A percentile compares a stretch with the other conserved stretches of the same genome.
phyloP scores from a whole-genome alignment of 2,797 vertebrate species.

The Valencia hispanica region DNA sequence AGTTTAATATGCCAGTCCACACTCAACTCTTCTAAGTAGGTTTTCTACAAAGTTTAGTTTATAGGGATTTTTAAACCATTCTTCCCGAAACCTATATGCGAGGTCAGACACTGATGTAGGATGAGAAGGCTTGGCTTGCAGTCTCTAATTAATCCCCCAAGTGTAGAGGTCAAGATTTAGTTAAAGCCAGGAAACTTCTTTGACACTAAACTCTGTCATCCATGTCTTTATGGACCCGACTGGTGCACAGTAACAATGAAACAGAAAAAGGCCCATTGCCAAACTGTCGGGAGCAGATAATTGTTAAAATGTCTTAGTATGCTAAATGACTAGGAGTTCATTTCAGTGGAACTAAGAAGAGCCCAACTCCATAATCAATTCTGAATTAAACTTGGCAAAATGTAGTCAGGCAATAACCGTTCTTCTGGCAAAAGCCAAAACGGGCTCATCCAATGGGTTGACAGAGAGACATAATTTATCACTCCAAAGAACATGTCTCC shows the following conservation, averaged over 20 bases:
- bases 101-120: background rate
- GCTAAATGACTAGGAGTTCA: background rate
- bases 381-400: no score
- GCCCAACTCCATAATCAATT: no score
- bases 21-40: background rate
- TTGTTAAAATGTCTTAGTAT: background rate
- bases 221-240: background rate
- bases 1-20: background rate
- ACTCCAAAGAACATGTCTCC: no score
- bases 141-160: background rate
- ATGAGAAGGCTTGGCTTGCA: no score
- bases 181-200: no score
- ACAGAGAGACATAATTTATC: no score
- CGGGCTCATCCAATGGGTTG: no score
- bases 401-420: no score
- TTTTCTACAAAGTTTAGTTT: background rate
- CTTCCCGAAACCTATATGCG: background rate
- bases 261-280: background rate
- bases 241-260: background rate
- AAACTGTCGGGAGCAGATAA: background rate
- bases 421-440: no score
- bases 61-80: background rate
- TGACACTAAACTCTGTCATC: background rate
- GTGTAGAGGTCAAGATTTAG: background rate
- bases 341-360: background rate